These are phyloP conservation scores for Dryomyza anilis DNA, from an alignment of 2,888 invertebrate genomes.

Conservation along the genomic window DNA sequence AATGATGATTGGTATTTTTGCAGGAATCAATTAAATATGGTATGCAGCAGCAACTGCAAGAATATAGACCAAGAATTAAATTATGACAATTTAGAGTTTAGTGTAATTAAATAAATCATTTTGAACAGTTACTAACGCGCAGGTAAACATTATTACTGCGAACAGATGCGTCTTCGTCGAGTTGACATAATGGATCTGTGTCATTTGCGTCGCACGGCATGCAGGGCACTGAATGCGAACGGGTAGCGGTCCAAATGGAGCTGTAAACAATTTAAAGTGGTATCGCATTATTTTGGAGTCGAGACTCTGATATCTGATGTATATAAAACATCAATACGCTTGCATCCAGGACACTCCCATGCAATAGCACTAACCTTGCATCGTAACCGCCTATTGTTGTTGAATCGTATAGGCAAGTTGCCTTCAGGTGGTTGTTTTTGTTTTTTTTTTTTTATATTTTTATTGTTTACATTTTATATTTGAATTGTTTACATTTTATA, in stretches of 20 bases:
- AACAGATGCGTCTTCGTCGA: conserved; percentile 47
- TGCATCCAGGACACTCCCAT: no score
- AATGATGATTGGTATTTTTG: conserved; percentile 49
- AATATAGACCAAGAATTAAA: background rate
- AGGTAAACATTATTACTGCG: conserved; percentile 40
- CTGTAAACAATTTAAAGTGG: background rate
- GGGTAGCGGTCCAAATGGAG: background rate
- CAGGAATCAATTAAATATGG: conserved; percentile 49
- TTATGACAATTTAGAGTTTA: no score
- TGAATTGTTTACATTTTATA: no score
- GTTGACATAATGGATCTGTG: conserved; percentile 38
- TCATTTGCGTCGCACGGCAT: conserved; percentile 40
- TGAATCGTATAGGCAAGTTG: background rate
- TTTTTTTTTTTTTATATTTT: no score
- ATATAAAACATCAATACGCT: no score
- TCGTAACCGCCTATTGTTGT: background rate
- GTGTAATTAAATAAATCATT: no score
- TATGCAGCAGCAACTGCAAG: conserved; percentile 44
- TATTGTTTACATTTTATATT: no score
- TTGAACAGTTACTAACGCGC: conserved; percentile 36
- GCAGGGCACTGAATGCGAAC: conserved; percentile 39
- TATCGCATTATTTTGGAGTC: background rate
- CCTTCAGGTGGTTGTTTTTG: no score
- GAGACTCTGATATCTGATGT: no score
- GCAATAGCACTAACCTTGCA: conserved; percentile 27